These are phyloP conservation scores for Taenioides sp. DNA, from an alignment of 2,797 vertebrate species.

Conservation along the genomic window DNA sequence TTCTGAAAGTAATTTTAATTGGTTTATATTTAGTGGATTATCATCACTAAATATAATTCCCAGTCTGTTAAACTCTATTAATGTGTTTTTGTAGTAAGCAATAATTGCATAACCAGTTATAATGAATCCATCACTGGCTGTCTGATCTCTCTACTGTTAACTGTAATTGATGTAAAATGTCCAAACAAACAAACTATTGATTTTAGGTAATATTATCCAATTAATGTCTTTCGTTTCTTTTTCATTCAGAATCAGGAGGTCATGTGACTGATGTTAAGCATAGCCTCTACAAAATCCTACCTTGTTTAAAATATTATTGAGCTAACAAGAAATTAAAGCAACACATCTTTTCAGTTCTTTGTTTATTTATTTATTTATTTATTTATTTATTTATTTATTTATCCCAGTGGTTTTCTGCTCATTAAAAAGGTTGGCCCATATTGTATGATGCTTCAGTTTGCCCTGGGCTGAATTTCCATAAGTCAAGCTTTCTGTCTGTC, in stretches of 20 bases:
- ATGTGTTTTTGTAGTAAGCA: too few species aligned
- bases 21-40: not conserved
- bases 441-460: conserved; percentile 32
- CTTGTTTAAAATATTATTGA: not conserved
- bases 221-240: not conserved
- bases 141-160: too few species aligned
- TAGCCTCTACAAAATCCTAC: not conserved
- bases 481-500: conserved; percentile 23
- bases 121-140: too few species aligned
- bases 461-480: conserved; percentile 31
- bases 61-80: too few species aligned
- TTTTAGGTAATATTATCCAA: too few species aligned
- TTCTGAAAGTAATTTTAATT: not conserved
- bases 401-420: not conserved
- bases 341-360: not conserved
- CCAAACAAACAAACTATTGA: too few species aligned
- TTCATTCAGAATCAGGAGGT: not conserved
- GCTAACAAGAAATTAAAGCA: not conserved
- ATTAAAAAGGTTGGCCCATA: conserved; percentile 20
- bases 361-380: not conserved
- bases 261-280: not conserved
- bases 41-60: too few species aligned
- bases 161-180: too few species aligned
- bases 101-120: too few species aligned
- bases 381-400: not conserved